Evolutionary conservation across 1,140 invertebrate genomes (phyloP), one percentile per base, ranked within the genome.

Genomic region (Drosophila parabipectinata): DNA sequence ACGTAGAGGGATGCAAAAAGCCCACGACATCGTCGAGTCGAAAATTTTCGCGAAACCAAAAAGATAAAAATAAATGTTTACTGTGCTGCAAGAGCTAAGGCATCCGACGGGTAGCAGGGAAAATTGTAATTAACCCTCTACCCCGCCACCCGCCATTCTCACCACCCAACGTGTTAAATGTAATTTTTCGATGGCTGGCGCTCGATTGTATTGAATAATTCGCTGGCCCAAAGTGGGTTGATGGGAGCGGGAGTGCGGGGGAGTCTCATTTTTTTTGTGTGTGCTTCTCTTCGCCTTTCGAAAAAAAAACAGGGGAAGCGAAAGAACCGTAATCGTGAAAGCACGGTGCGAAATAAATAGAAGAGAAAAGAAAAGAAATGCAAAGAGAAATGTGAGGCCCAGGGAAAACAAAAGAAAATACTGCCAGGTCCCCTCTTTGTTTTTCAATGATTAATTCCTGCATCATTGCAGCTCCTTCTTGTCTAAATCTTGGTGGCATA

Each of bases 41-140:
- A 88, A 88, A 83, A 83, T 89, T 88, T 88, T 88, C 83, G 83
- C 83, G 68, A 88, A 77, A 54, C 67, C 72, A 79, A 79, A 88
- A 88, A 88, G 79, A 79, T 88, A 88, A 83, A 88, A 88, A 88
- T 88, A 88, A 88, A 82, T 88, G 83, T 73, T 84, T 84, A 84
- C 72, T 79, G 79, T 79, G 77, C 72, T 73, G 72, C 60, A 54
- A 61, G 45, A 54, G 51, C 57, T 47, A 37, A 68, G 63, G 60
- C 37, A 67, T 14, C 47, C 41, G 14, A 44, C 41, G 14, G 73
- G 47, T 47, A 50, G 72, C 50, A 55, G 56, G 63, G 55, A 37
- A 77, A 71, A 77, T 53, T 54, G 53, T 58, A 77, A 71, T 77
- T 69, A 77, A 55, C 52, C 58, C 34, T n/a, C 34, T 4, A 4